Conservation (phyloP, 1,140 invertebrate species). For the Papilio aristodemus region DNA sequence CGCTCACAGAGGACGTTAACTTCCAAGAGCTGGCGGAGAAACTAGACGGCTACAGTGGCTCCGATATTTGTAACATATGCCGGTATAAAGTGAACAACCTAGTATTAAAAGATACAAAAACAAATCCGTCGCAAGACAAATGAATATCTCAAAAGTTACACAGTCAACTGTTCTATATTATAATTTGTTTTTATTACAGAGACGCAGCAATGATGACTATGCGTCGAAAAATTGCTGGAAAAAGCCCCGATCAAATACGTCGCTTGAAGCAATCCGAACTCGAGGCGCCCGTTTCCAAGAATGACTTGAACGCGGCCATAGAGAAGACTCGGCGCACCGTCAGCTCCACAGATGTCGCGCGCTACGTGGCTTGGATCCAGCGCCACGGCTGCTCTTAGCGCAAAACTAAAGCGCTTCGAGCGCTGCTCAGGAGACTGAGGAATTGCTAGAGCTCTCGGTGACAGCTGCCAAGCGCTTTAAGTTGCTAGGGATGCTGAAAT, state of each 20-base stretch:
- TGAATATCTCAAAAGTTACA: background rate
- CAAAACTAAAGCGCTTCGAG: constrained; percentile 61
- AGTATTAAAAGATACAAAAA: no score
- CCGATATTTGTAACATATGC: constrained; percentile 99
- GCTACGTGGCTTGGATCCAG: constrained; percentile 97
- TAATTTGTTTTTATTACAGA: no score
- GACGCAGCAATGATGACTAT: constrained; percentile 99
- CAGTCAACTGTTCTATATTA: no score
- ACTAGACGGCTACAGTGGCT: constrained; percentile 97
- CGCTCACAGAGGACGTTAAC: constrained; percentile 89
- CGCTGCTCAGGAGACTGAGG: constrained; percentile 58
- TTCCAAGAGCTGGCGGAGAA: constrained; percentile 89
- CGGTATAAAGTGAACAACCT: constrained; percentile 82
- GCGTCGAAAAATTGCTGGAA: constrained; percentile 94
- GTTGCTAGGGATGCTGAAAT: constrained; percentile 3
- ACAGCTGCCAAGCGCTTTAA: constrained; percentile 4
- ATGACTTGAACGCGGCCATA: constrained; percentile 94
- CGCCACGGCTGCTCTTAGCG: constrained; percentile 74
- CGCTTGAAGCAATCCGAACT: constrained; percentile 96
- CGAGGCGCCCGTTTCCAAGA: constrained; percentile 93
- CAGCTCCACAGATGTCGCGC: constrained; percentile 93
- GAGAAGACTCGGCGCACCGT: constrained; percentile 97
- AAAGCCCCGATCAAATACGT: constrained; percentile 95
- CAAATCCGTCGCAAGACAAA: background rate
- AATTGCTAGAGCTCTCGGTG: constrained; percentile 40